Evolutionary conservation across 2,113 vertebrate species (phyloP).

Genomic region (Xenopus tropicalis): DNA sequence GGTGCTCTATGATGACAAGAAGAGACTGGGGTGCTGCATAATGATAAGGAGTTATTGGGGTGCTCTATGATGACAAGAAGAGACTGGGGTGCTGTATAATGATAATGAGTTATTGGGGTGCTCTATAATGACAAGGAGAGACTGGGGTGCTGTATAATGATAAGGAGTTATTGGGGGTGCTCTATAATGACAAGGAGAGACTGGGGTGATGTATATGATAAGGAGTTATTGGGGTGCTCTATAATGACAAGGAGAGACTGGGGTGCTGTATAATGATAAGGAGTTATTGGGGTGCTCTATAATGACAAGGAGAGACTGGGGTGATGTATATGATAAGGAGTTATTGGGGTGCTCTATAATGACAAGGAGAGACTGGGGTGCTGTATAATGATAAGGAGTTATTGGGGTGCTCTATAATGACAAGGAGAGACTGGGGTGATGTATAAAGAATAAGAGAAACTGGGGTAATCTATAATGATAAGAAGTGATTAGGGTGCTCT

Average conservation of each 20-base stretch:
- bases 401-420: background rate
- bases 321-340: no score
- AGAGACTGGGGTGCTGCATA: no score
- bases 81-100: background rate
- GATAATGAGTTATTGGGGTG: background rate
- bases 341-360: background rate
- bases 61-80: background rate
- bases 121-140: background rate
- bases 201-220: no score
- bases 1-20: no score
- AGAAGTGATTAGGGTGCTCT: background rate
- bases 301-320: background rate
- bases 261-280: background rate
- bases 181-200: background rate
- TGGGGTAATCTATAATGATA: background rate
- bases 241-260: background rate
- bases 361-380: background rate
- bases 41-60: background rate
- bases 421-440: background rate
- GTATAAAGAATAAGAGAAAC: no score
- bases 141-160: background rate
- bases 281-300: background rate
- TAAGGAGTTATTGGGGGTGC: background rate
- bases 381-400: background rate
- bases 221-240: background rate